phyloP scores from a whole-genome alignment of 92 coral and sea anemone genomes.

The Micromussa lordhowensis region DNA sequence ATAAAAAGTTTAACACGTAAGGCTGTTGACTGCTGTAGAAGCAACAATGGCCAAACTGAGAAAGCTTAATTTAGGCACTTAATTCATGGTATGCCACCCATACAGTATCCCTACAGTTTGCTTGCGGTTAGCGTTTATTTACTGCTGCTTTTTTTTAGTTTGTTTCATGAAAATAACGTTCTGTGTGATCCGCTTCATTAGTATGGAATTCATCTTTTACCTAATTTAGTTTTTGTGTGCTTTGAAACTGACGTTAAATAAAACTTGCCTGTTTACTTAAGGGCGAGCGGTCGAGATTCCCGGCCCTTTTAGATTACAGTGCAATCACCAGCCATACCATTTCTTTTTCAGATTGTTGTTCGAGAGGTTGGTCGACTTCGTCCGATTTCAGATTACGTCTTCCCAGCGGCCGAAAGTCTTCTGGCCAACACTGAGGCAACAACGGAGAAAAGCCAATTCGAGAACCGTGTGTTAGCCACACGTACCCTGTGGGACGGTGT shows the following conservation, averaged over 20 bases:
- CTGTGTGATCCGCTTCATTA: not conserved
- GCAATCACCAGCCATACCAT: not conserved
- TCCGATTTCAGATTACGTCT: slow-evolving; percentile 83
- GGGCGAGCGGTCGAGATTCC: no score
- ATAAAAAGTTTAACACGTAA: not conserved
- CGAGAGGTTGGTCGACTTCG: slow-evolving; percentile 83
- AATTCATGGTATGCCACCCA: no score
- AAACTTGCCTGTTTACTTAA: no score
- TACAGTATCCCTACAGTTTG: no score
- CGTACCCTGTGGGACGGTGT: slow-evolving; percentile 83
- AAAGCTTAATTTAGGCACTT: not conserved
- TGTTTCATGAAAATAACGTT: not conserved
- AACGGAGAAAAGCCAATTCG: slow-evolving; percentile 76
- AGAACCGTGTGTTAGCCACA: slow-evolving; percentile 75
- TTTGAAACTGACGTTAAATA: not conserved
- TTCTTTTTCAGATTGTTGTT: slow-evolving; percentile 69
- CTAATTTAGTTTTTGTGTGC: not conserved
- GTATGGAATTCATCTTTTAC: not conserved
- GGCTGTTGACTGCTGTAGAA: not conserved
- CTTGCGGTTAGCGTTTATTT: no score
- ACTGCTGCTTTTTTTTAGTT: not conserved
- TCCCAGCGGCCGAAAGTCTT: slow-evolving; percentile 84
- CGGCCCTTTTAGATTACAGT: no score
- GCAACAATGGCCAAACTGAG: not conserved
- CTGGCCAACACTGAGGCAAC: slow-evolving; percentile 71